Base-by-base conservation (phyloP, 2,113 vertebrate genomes). In the Gasterosteus nipponicus region DNA sequence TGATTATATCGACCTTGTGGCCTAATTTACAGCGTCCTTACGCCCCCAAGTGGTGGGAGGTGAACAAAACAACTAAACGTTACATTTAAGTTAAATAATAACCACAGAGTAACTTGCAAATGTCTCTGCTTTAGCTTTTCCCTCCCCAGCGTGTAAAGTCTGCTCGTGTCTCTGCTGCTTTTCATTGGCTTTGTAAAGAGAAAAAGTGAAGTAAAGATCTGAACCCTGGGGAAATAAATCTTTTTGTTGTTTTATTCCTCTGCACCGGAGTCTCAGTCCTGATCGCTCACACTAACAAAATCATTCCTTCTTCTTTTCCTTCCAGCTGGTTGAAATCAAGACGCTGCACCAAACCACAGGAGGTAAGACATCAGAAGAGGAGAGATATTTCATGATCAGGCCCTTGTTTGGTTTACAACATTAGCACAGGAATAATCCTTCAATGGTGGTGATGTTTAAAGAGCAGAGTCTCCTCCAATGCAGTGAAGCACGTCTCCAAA, bases 241-340 rank as follows among this genome's bases (percentile, higher is more conserved):
- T 38, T 38, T 38, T 38, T 38, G 33, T 35, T 35, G 35, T 38
- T 38, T 38, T 38, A 38, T 38, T 38, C 6, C 35, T 38, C 35
- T 38, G 35, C 35, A 38, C 35, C 35, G 35, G 35, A 38, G 35
- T 38, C 35, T 38, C 35, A 38, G 35, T 38, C 35, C 6, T 38
- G 35, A 38, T 33, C 33, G 33, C 22, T 33, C 35, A 7, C 35
- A 38, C 53, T 22, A 4, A 46, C 6, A 0, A 26, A n/a, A 1
- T 22, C 0, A 8, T 18, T 12, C 0, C 16, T 38, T 26, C 44
- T 10, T 49, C 46, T 38, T 64, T 38, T 64, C 77, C 18, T 54
- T 72, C 14, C 44, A 80, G 82, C 39, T 68, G 54, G 68, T 64
- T 71, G 22, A 42, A 39, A 49, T 39, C 16, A 26, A 71, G 15